Percentiles rank a stretch among this genome's conserved stretches.
These are phyloP conservation scores for Nerophis lumbriciformis DNA, from an alignment of 2,113 vertebrate genomes.

Conservation along the genomic window DNA sequence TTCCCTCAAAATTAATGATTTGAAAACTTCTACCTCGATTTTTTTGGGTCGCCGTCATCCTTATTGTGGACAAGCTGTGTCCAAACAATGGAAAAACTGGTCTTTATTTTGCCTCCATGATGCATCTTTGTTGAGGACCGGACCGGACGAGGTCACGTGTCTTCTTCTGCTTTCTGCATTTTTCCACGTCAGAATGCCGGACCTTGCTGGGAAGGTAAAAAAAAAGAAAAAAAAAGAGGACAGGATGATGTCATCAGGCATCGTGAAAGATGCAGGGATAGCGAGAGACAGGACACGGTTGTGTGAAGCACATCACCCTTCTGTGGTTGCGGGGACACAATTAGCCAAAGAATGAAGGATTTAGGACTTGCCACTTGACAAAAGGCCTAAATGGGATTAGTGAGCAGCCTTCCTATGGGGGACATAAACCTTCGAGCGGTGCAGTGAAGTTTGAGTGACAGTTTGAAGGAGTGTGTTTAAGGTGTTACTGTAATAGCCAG, in stretches of 20 bases:
- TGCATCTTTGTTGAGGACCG: too few species aligned
- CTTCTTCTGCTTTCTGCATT: too few species aligned
- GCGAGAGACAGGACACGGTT: constrained; percentile 13
- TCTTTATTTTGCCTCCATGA: too few species aligned
- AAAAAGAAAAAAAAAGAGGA: background rate
- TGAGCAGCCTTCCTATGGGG: constrained; percentile 25
- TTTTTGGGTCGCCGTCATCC: too few species aligned
- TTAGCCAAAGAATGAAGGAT: constrained; percentile 7
- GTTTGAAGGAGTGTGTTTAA: constrained; percentile 7
- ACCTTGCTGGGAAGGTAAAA: too few species aligned
- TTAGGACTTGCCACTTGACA: constrained; percentile 11
- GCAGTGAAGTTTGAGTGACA: constrained; percentile 30
- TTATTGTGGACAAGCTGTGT: too few species aligned
- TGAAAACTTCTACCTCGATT: too few species aligned
- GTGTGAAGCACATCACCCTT: constrained; percentile 26
- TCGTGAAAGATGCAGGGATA: constrained; percentile 20
- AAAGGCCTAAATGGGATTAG: constrained; percentile 21
- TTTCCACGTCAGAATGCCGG: too few species aligned
- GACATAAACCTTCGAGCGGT: constrained; percentile 50
- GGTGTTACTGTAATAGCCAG: constrained; percentile 20
- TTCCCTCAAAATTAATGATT: too few species aligned
- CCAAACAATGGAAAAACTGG: too few species aligned
- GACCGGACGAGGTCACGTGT: too few species aligned
- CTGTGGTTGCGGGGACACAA: constrained; percentile 15
- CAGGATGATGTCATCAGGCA: constrained; percentile 12